Percentiles rank a stretch among this genome's conserved stretches.
phyloP scores from a whole-genome alignment of 2,888 invertebrate genomes.

The Taenaris catops region DNA sequence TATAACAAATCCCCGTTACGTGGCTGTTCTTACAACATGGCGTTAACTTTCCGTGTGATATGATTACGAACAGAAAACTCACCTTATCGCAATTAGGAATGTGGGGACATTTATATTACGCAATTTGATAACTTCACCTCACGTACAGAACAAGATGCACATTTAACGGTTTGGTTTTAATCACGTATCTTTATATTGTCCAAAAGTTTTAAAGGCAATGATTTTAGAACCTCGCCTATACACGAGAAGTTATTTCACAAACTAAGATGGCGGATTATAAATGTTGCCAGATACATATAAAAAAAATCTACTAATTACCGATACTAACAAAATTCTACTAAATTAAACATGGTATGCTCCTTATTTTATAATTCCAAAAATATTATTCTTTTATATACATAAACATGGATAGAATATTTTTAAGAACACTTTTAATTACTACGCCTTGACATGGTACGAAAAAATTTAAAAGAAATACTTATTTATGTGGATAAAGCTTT shows the following conservation, averaged over 20 bases:
- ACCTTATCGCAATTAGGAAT: constrained; percentile 56
- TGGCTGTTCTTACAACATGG: constrained; percentile 60
- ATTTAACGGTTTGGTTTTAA: constrained; percentile 29
- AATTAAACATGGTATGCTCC: too few relatives aligned
- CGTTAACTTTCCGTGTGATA: constrained; percentile 41
- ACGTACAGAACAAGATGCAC: constrained; percentile 44
- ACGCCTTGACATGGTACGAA: too few relatives aligned
- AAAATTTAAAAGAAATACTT: too few relatives aligned
- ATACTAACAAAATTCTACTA: too few relatives aligned
- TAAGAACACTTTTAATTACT: too few relatives aligned
- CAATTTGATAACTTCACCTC: constrained; percentile 39
- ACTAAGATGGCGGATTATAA: constrained; percentile 21
- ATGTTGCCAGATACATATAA: too few relatives aligned
- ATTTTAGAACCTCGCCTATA: constrained; percentile 4
- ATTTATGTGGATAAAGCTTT: too few relatives aligned
- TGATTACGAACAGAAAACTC: constrained; percentile 57
- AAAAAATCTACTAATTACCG: too few relatives aligned
- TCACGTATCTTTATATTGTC: constrained; percentile 32
- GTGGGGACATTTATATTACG: constrained; percentile 34
- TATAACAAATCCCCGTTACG: constrained; percentile 49
- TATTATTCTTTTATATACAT: too few relatives aligned
- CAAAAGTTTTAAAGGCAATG: constrained; percentile 1
- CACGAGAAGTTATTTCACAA: constrained; percentile 14
- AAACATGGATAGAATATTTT: too few relatives aligned
- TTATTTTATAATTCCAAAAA: too few relatives aligned